These are phyloP conservation scores for Alloplasta piceator DNA, from an alignment of 2,888 invertebrate species.

Conservation along the genomic window DNA sequence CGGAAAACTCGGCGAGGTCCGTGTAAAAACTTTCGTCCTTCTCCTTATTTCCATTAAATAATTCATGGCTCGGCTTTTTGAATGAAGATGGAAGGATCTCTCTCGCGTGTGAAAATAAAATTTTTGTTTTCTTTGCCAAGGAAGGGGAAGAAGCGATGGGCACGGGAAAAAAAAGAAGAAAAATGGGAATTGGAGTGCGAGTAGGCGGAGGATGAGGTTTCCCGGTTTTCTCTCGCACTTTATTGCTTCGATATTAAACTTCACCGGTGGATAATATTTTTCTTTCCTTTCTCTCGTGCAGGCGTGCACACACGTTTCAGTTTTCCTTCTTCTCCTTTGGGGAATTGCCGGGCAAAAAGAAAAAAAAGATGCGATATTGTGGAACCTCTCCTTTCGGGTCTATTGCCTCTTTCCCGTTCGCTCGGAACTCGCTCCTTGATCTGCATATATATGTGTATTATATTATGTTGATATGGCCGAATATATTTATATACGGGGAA, in stretches of 20 bases:
- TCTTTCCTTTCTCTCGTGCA: conserved; percentile 26
- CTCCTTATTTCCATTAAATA: conserved; percentile 7
- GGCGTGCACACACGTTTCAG: conserved; percentile 18
- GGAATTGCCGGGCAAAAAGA: conserved; percentile 46
- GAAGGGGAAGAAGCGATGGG: not conserved
- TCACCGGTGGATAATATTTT: conserved; percentile 68
- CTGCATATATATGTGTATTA: conserved; percentile 32
- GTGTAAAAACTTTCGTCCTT: not conserved
- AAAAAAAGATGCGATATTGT: conserved; percentile 23
- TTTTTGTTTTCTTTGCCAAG: conserved; percentile 11
- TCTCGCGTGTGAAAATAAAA: conserved; percentile 17
- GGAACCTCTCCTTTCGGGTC: conserved; percentile 51
- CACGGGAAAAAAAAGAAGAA: conserved; percentile 31
- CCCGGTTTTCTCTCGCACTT: conserved; percentile 63
- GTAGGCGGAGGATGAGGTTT: conserved; percentile 1
- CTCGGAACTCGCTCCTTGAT: conserved; percentile 23
- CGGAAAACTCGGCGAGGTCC: not conserved
- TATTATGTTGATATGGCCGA: not conserved
- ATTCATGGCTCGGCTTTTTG: not conserved
- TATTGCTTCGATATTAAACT: conserved; percentile 77
- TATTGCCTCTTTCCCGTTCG: conserved; percentile 56
- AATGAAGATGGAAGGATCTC: not conserved
- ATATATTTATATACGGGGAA: not conserved
- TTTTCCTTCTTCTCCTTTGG: conserved; percentile 50
- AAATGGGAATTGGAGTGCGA: conserved; percentile 64